phyloP scores from a whole-genome alignment of 2,113 vertebrate species.

The Empidonax traillii region DNA sequence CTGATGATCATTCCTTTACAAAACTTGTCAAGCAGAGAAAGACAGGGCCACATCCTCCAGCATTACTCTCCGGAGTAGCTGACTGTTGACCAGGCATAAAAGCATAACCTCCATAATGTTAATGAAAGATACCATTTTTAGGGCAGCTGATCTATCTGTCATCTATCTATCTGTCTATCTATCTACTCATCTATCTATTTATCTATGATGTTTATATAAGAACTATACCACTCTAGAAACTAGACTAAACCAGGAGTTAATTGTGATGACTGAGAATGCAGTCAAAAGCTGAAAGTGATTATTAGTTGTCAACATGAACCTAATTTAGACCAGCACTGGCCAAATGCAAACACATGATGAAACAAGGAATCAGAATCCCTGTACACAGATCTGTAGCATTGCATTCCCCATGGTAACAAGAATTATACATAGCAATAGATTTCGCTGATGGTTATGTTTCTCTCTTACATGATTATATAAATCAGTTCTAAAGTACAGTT shows the following conservation, averaged over 20 bases:
- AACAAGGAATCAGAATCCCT: background rate
- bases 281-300: background rate
- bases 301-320: background rate
- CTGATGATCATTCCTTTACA: background rate
- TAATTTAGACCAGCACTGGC: background rate
- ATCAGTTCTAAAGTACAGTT: conserved; percentile 19
- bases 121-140: background rate
- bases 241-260: background rate
- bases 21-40: background rate
- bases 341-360: background rate
- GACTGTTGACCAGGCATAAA: background rate
- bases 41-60: background rate
- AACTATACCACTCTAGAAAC: background rate
- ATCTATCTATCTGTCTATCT: background rate
- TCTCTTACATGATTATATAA: conserved; percentile 40
- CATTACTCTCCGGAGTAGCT: background rate
- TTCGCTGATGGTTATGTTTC: conserved; percentile 1
- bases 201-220: background rate
- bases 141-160: background rate
- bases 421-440: background rate
- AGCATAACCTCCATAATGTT: background rate
- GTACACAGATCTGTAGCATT: background rate
- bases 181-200: background rate
- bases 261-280: background rate
- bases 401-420: background rate